phyloP scores from a whole-genome alignment of 1,140 invertebrate genomes.

The Oreohelix idahoensis region DNA sequence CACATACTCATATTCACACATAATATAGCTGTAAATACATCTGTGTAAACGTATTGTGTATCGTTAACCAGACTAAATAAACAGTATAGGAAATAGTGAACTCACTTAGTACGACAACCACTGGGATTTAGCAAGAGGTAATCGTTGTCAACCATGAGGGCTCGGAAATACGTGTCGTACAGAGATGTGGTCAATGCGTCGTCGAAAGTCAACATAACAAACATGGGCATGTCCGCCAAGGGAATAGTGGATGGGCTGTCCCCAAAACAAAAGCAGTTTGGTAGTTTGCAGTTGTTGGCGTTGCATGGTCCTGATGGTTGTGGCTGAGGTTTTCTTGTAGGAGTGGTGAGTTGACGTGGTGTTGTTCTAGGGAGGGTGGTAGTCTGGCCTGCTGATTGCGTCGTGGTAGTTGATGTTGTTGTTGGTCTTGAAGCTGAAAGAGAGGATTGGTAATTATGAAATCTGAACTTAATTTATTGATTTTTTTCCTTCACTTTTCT shows the following conservation, averaged over 20 bases:
- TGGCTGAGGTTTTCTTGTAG: not conserved
- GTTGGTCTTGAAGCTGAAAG: not conserved
- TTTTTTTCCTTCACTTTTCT: too few relatives aligned
- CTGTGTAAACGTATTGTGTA: too few relatives aligned
- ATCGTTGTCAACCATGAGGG: not conserved
- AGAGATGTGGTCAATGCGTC: slow-evolving; percentile 12
- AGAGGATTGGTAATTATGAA: too few relatives aligned
- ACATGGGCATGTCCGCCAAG: slow-evolving; percentile 8
- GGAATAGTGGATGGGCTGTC: not conserved
- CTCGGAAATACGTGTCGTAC: not conserved
- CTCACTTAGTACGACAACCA: not conserved
- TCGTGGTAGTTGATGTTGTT: not conserved
- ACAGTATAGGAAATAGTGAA: not conserved
- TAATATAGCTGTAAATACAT: too few relatives aligned
- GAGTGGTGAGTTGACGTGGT: not conserved
- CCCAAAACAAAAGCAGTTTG: slow-evolving; percentile 31
- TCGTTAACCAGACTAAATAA: too few relatives aligned
- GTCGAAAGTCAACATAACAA: slow-evolving; percentile 28
- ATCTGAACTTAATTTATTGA: too few relatives aligned
- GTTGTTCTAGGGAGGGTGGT: not conserved
- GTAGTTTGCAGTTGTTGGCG: slow-evolving; percentile 11
- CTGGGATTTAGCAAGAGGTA: slow-evolving; percentile 12
- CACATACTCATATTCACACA: too few relatives aligned
- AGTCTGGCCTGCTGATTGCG: not conserved
- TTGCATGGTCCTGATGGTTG: not conserved